Evolutionary conservation across 2,888 invertebrate genomes (phyloP).

Genomic region (Orgyia antiqua): DNA sequence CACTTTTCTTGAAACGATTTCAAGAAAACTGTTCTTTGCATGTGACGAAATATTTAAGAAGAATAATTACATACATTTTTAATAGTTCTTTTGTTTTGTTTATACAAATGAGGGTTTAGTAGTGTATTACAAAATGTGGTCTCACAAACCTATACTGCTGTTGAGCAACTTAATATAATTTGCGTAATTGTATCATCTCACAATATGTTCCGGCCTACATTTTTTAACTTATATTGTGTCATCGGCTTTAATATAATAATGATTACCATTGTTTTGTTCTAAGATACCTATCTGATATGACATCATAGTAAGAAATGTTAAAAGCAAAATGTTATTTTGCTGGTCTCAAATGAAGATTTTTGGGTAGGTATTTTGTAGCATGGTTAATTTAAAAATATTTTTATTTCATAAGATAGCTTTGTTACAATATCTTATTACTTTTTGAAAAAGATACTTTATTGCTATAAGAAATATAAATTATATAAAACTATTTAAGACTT

Average conservation of each 20-base stretch:
- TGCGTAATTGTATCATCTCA: conserved; percentile 31
- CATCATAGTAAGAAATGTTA: not conserved
- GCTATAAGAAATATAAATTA: no score
- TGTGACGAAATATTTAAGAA: not conserved
- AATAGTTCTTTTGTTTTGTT: conserved; percentile 5
- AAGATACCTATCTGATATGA: not conserved
- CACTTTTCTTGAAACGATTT: no score
- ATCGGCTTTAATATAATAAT: conserved; percentile 1
- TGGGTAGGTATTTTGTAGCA: no score
- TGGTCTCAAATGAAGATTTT: no score
- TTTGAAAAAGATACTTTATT: not conserved
- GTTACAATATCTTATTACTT: not conserved
- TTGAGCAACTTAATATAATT: conserved; percentile 31
- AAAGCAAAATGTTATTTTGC: no score
- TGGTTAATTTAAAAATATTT: not conserved
- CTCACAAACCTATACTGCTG: conserved; percentile 14
- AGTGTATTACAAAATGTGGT: no score
- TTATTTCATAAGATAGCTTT: not conserved
- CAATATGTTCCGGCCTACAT: conserved; percentile 48
- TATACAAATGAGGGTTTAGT: not conserved
- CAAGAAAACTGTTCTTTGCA: no score
- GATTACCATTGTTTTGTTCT: not conserved
- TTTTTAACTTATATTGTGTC: conserved; percentile 32
- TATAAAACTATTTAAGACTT: no score
- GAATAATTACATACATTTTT: not conserved